phyloP scores from a whole-genome alignment of 2,113 vertebrate species.

The Hassar affinis region DNA sequence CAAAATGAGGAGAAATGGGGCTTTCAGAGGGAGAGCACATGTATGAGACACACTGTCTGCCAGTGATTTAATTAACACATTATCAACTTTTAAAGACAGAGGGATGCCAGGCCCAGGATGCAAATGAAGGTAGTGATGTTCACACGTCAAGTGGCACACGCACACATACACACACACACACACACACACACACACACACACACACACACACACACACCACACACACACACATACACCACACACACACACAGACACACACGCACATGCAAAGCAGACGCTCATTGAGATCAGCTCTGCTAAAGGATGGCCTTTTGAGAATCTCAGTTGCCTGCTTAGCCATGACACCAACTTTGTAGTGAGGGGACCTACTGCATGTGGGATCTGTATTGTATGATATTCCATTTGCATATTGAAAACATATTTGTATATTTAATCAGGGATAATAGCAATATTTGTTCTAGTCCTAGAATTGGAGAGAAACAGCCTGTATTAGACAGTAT shows the following conservation, averaged over 20 bases:
- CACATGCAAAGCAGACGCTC: slow-evolving; percentile 57
- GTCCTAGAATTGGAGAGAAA: not conserved
- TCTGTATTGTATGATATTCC: not conserved
- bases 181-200: slow-evolving; percentile 46
- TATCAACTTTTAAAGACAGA: slow-evolving; percentile 79
- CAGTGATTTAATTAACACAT: slow-evolving; percentile 89
- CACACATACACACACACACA: slow-evolving; percentile 28
- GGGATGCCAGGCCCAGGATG: slow-evolving; percentile 72
- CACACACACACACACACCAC: slow-evolving; percentile 37
- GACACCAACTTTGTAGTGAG: not conserved
- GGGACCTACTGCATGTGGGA: not conserved
- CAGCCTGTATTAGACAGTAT: not conserved
- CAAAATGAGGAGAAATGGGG: slow-evolving; percentile 40
- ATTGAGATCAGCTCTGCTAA: slow-evolving; percentile 53
- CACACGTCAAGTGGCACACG: slow-evolving; percentile 57
- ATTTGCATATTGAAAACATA: not conserved
- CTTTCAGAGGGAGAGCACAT: slow-evolving; percentile 71
- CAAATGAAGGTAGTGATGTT: slow-evolving; percentile 69
- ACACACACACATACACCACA: slow-evolving; percentile 38
- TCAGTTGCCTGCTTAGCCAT: slow-evolving; percentile 19
- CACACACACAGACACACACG: slow-evolving; percentile 45
- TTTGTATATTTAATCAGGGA: not conserved
- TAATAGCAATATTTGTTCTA: not conserved
- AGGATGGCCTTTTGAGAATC: slow-evolving; percentile 51
- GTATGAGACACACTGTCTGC: slow-evolving; percentile 82